phyloP scores from a whole-genome alignment of 1,140 invertebrate species.

The Papilio polyxenes region DNA sequence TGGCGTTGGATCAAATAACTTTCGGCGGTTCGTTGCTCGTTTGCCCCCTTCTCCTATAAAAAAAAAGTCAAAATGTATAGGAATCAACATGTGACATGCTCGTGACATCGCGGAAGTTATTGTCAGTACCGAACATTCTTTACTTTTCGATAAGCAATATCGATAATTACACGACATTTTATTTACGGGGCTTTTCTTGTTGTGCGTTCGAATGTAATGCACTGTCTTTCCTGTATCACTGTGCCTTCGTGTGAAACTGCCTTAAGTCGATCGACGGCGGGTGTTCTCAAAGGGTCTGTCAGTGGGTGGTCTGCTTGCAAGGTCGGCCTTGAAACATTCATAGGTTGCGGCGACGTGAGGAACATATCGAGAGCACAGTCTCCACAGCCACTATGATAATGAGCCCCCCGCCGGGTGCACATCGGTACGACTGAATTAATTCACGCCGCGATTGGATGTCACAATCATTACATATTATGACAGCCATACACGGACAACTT shows the following conservation, averaged over 20 bases:
- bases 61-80: too few relatives aligned
- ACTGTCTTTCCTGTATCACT: background rate
- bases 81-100: too few relatives aligned
- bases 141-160: too few relatives aligned
- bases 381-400: constrained; percentile 29
- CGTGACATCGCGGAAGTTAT: too few relatives aligned
- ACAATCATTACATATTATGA: background rate
- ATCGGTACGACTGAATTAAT: background rate
- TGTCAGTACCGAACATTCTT: too few relatives aligned
- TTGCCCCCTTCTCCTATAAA: too few relatives aligned
- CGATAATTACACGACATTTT: background rate
- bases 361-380: constrained; percentile 30
- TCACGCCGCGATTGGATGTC: constrained; percentile 51
- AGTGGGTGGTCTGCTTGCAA: constrained; percentile 22
- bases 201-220: background rate
- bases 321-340: constrained; percentile 37
- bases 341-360: constrained; percentile 28
- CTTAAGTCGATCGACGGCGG: constrained; percentile 28
- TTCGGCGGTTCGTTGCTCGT: too few relatives aligned
- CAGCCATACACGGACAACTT: background rate
- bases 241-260: background rate
- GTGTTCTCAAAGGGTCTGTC: constrained; percentile 29
- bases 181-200: background rate
- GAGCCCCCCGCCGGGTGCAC: background rate
- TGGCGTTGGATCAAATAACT: too few relatives aligned